phyloP scores from a whole-genome alignment of 2,113 vertebrate species.

The Mungos mungo region DNA sequence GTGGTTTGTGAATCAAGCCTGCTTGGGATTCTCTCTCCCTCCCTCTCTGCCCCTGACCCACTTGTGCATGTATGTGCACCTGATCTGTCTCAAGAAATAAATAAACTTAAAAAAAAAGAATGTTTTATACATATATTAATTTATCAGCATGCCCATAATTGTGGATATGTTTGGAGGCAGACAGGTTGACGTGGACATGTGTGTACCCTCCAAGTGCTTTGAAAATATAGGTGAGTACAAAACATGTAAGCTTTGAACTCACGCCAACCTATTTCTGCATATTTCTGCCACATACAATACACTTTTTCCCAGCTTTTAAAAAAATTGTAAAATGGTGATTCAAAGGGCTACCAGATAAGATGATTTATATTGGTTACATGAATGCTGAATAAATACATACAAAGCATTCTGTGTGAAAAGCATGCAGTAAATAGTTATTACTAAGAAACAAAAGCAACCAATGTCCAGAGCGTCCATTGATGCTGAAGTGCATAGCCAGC shows the following conservation, averaged over 20 bases:
- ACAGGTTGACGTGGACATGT: not conserved
- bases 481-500: too few relatives aligned
- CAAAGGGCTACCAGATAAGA: not conserved
- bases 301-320: not conserved
- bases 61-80: too few relatives aligned
- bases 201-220: not conserved
- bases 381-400: not conserved
- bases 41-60: too few relatives aligned
- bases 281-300: not conserved
- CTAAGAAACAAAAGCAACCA: not conserved
- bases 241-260: rapidly evolving
- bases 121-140: not conserved
- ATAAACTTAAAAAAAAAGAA: not conserved
- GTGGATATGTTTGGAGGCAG: not conserved
- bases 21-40: too few relatives aligned
- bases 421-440: not conserved
- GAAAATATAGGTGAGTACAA: not conserved
- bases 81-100: too few relatives aligned
- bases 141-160: not conserved
- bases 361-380: not conserved
- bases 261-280: too few relatives aligned
- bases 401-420: not conserved
- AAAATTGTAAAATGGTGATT: not conserved
- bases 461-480: too few relatives aligned
- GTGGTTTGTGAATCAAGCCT: too few relatives aligned